Base-by-base conservation (phyloP, 2,888 invertebrate genomes). In the Dusona sp. region DNA sequence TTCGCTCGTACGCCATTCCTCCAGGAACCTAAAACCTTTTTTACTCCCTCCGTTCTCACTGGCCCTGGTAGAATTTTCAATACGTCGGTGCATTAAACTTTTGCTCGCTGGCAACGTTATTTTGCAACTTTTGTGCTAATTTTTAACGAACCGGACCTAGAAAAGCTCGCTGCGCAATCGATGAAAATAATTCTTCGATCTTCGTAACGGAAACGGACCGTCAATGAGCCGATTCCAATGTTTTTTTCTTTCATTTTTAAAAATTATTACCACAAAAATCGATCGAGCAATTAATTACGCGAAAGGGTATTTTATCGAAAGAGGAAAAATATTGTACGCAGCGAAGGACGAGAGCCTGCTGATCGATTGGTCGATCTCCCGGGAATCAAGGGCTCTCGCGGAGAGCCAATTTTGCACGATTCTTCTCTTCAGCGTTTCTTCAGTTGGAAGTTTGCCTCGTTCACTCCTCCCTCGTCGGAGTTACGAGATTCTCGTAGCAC, bases 251-350 rank as follows among this genome's bases (percentile, higher is more conserved):
- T 51, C 78, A n/a, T n/a, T n/a, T n/a, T n/a, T n/a, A n/a, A n/a
- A n/a, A n/a, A n/a, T 45, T 33, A 11, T 74, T 25, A 48, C 74
- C 70, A 79, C 33, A 79, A 64, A 74, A 87, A 88, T 87, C 78
- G 42, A 51, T 6, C 84, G 77, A 48, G 78, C 88, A 86, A 91
- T 90, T 89, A 89, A 90, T 91, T 79, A 85, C 81, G 85, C 38
- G 61, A 75, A 86, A 84, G 85, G 78, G 79, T 65, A 87, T 78
- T 73, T 79, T 77, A 83, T 88, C 68, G 36, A 42, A 51, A 51
- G 54, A 72, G 65, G 54, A 68, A 75, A 83, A 70, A 83, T 48
- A 57, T 67, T 45, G n/a, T n/a, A 45, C 38, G 57, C 11, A 11
- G 67, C 22, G 25, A 57, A 74, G 36, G 61, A 80, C 67, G 64